Conservation (phyloP, 2,888 invertebrate genomes). For the Stenoptilia bipunctidactyla region DNA sequence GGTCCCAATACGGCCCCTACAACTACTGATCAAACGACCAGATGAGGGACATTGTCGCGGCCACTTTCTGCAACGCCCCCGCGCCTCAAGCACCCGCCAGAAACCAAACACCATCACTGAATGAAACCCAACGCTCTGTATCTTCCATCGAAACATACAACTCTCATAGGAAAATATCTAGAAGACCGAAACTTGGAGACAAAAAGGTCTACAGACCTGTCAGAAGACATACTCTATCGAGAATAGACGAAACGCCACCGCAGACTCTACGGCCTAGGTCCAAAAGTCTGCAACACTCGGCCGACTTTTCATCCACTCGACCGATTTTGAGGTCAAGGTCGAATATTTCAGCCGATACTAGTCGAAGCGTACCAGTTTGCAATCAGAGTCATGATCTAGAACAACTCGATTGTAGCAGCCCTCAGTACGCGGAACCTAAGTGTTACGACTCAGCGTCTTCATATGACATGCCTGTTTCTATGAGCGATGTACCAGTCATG, state of each 20-base stretch:
- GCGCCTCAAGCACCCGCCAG: slow-evolving; percentile 63
- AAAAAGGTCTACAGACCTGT: slow-evolving; percentile 49
- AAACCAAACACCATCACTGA: slow-evolving; percentile 19
- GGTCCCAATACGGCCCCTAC: slow-evolving; percentile 93
- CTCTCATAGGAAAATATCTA: slow-evolving; percentile 45
- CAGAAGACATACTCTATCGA: slow-evolving; percentile 44
- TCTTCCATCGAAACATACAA: slow-evolving; percentile 48
- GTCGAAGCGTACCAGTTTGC: slow-evolving; percentile 57
- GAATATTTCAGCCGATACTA: slow-evolving; percentile 57
- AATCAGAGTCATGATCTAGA: slow-evolving; percentile 47
- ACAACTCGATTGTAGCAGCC: slow-evolving; percentile 39
- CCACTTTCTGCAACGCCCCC: slow-evolving; percentile 52
- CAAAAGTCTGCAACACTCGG: slow-evolving; percentile 43
- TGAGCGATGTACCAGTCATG: slow-evolving; percentile 51
- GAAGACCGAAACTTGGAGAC: slow-evolving; percentile 43
- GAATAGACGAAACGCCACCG: slow-evolving; percentile 53
- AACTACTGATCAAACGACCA: slow-evolving; percentile 82
- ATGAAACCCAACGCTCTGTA: slow-evolving; percentile 22
- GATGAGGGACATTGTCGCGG: slow-evolving; percentile 65
- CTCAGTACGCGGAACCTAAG: slow-evolving; percentile 54
- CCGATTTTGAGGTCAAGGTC: slow-evolving; percentile 48
- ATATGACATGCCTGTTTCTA: slow-evolving; percentile 43
- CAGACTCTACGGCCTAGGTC: slow-evolving; percentile 29
- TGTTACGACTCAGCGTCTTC: slow-evolving; percentile 38
- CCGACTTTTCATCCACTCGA: slow-evolving; percentile 49